These are phyloP conservation scores for Aradus depressus DNA, from an alignment of 2,888 invertebrate genomes.

Conservation along the genomic window DNA sequence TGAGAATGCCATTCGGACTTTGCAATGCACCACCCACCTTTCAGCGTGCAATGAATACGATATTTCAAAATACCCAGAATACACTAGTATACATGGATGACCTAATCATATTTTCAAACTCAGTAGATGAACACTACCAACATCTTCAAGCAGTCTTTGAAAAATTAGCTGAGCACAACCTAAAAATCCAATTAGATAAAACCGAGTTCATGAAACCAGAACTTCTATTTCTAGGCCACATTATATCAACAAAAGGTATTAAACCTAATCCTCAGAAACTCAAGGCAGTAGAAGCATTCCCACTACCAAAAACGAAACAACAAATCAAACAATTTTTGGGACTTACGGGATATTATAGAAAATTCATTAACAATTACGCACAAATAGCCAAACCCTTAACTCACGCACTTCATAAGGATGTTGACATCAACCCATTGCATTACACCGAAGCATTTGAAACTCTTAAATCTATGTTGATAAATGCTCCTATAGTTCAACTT, in stretches of 20 bases:
- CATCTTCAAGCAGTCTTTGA: slow-evolving; percentile 1
- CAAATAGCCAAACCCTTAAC: slow-evolving; percentile 21
- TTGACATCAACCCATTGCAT: slow-evolving; percentile 23
- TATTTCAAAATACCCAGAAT: slow-evolving; percentile 7
- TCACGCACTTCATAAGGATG: slow-evolving; percentile 15
- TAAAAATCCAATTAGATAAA: slow-evolving; percentile 21
- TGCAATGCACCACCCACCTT: slow-evolving; percentile 18
- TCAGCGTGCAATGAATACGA: slow-evolving; percentile 13
- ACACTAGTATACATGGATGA: slow-evolving; percentile 21
- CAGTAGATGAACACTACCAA: slow-evolving; percentile 7
- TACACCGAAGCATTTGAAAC: slow-evolving; percentile 7
- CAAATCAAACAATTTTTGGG: slow-evolving; percentile 30
- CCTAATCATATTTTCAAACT: slow-evolving; percentile 17
- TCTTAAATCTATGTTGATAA: slow-evolving; percentile 10
- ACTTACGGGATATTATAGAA: slow-evolving; percentile 32
- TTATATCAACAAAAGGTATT: slow-evolving; percentile 12
- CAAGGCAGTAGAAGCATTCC: slow-evolving; percentile 8
- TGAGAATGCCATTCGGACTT: slow-evolving; percentile 13
- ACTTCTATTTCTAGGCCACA: slow-evolving; percentile 7
- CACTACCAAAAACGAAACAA: slow-evolving; percentile 15
- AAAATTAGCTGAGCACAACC: slow-evolving; percentile 4
- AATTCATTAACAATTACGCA: slow-evolving; percentile 28
- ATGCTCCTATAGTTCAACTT: slow-evolving; percentile 17
- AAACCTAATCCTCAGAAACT: slow-evolving; percentile 16
- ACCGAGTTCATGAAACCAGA: slow-evolving; percentile 21